Evolutionary conservation across 2,888 invertebrate species (phyloP).

Genomic region (Lepas anatifera): DNA sequence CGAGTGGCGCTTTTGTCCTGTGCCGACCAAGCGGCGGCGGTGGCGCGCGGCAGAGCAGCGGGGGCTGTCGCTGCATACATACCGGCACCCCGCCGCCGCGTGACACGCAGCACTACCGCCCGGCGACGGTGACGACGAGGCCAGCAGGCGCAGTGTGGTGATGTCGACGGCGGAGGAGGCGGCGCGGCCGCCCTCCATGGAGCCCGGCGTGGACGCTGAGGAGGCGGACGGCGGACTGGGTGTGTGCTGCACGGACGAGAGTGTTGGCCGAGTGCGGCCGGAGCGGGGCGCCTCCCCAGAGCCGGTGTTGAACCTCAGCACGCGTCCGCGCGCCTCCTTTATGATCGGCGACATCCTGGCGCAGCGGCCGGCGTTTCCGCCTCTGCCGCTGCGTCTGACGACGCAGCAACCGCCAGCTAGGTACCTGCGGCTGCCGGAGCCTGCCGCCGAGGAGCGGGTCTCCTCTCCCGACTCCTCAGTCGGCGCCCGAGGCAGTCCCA

Average conservation of each 20-base stretch:
- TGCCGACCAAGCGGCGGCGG: not conserved
- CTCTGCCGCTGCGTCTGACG: not conserved
- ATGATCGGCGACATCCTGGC: constrained; percentile 11
- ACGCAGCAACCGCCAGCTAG: not conserved
- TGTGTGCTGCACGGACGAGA: too few species aligned
- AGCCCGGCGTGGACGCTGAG: not conserved
- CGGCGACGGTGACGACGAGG: not conserved
- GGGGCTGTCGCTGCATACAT: not conserved
- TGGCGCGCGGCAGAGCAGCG: not conserved
- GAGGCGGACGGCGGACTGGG: not conserved
- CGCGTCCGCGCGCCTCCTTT: constrained; percentile 2
- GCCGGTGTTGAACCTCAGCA: not conserved
- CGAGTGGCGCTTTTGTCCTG: constrained; percentile 8
- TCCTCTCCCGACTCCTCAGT: not conserved
- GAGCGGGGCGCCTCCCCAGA: not conserved
- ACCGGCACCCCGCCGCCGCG: too few species aligned
- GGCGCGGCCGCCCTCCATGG: not conserved
- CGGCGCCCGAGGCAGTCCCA: not conserved
- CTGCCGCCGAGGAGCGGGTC: not conserved
- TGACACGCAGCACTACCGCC: too few species aligned
- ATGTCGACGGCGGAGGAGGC: not conserved
- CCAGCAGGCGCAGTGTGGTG: not conserved
- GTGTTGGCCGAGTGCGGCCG: not conserved
- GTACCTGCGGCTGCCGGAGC: not conserved
- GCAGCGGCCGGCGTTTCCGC: not conserved